A percentile compares a stretch with the other conserved stretches of the same genome.
Conservation (phyloP, 2,797 vertebrate genomes). For the Neostethus bicornis region DNA sequence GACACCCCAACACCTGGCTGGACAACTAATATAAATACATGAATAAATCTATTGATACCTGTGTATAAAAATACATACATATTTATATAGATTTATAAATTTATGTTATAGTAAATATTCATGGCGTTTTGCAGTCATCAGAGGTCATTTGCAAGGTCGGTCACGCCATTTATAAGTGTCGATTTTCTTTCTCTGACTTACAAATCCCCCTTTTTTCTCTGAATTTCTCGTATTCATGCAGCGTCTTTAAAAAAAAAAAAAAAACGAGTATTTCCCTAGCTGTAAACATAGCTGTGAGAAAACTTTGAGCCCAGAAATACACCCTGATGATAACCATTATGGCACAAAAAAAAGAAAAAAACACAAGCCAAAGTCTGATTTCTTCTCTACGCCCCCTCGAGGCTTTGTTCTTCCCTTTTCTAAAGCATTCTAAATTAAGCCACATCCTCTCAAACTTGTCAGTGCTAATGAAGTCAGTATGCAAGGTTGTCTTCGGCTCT, state of each 20-base stretch:
- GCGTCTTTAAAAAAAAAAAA: constrained; percentile 31
- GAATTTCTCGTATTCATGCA: constrained; percentile 3
- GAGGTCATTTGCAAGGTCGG: background rate
- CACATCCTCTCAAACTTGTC: constrained; percentile 75
- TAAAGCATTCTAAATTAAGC: constrained; percentile 73
- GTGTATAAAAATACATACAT: no score
- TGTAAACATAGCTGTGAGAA: constrained; percentile 41
- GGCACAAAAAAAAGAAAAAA: constrained; percentile 27
- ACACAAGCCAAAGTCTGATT: constrained; percentile 45
- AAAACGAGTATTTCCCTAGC: constrained; percentile 22
- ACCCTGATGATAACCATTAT: constrained; percentile 22
- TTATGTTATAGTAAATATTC: background rate
- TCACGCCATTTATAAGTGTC: background rate
- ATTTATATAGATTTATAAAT: background rate
- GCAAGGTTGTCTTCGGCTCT: constrained; percentile 58
- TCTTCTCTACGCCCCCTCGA: constrained; percentile 32
- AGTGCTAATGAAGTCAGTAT: constrained; percentile 88
- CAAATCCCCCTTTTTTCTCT: background rate
- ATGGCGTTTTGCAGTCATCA: background rate
- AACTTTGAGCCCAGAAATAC: constrained; percentile 42
- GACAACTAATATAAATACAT: background rate
- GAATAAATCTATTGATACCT: no score
- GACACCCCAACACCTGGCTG: background rate
- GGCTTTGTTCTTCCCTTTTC: constrained; percentile 46
- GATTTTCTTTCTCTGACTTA: background rate